A percentile compares a stretch with the other conserved stretches of the same genome.
Evolutionary conservation across 2,888 invertebrate genomes (phyloP).

Genomic region (Drosophila paramelanica): DNA sequence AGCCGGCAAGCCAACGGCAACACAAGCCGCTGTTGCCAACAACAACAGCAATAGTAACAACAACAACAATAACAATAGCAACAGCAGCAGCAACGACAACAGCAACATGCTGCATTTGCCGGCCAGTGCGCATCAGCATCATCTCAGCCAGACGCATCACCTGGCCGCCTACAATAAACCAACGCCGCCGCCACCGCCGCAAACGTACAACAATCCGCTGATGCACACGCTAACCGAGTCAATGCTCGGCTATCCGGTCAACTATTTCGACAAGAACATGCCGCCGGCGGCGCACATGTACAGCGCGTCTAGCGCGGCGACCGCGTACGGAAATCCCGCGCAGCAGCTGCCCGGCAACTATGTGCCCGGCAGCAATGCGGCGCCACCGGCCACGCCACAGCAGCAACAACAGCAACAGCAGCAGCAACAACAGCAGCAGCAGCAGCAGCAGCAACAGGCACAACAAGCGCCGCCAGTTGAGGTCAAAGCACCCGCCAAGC

Average conservation of each 20-base stretch:
- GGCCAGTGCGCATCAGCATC: constrained; percentile 70
- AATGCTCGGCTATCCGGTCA: constrained; percentile 78
- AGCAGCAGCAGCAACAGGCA: constrained; percentile 36
- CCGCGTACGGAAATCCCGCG: constrained; percentile 75
- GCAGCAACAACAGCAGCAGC: constrained; percentile 42
- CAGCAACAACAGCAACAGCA: constrained; percentile 44
- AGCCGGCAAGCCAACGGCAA: constrained; percentile 46
- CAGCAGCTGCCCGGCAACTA: constrained; percentile 75
- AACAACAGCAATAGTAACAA: constrained; percentile 50
- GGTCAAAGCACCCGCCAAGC: constrained; percentile 74
- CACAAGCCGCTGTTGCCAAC: constrained; percentile 43
- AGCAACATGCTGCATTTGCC: constrained; percentile 72
- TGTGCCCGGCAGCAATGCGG: constrained; percentile 65
- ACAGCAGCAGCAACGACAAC: constrained; percentile 44
- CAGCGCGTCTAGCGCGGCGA: constrained; percentile 81
- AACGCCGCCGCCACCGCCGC: constrained; percentile 79
- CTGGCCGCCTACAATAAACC: constrained; percentile 83
- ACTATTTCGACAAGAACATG: constrained; percentile 87
- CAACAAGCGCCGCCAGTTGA: constrained; percentile 46
- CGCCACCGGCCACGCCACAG: constrained; percentile 33
- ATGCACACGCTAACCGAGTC: constrained; percentile 82
- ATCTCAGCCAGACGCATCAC: constrained; percentile 82
- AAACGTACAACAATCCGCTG: constrained; percentile 82
- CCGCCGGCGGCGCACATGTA: constrained; percentile 88
- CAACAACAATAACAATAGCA: constrained; percentile 52